Evolutionary conservation across 2,888 invertebrate genomes (phyloP).

Genomic region (Hyles lineata): DNA sequence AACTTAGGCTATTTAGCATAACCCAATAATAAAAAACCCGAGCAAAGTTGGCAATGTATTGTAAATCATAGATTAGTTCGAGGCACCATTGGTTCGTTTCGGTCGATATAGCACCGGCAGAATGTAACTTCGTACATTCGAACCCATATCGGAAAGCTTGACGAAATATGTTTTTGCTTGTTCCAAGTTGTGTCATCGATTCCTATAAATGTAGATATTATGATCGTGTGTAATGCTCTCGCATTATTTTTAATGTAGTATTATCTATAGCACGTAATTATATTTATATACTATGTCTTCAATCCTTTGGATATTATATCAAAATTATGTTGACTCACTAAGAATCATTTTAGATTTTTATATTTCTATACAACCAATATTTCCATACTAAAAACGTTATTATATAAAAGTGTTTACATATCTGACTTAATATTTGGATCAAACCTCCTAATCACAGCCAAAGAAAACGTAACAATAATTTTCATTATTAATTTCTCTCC

Average conservation of each 20-base stretch:
- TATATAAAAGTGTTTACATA: too few species aligned
- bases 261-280: too few species aligned
- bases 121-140: slow-evolving; percentile 48
- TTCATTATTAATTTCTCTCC: not conserved
- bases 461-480: not conserved
- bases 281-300: too few species aligned
- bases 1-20: slow-evolving; percentile 18
- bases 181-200: not conserved
- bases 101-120: slow-evolving; percentile 46
- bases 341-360: too few species aligned
- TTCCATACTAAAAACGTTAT: too few species aligned
- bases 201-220: not conserved
- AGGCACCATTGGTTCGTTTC: slow-evolving; percentile 46
- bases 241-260: not conserved
- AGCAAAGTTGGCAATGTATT: slow-evolving; percentile 27
- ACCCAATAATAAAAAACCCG: slow-evolving; percentile 10
- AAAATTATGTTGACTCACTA: too few species aligned
- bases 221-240: slow-evolving; percentile 12
- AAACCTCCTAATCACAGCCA: too few species aligned
- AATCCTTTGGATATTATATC: too few species aligned
- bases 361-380: too few species aligned
- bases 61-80: slow-evolving; percentile 45
- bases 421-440: too few species aligned
- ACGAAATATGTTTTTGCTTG: slow-evolving; percentile 34
- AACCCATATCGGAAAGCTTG: slow-evolving; percentile 33